Conservation (phyloP, 2,797 vertebrate genomes). For the Artibeus lituratus region DNA sequence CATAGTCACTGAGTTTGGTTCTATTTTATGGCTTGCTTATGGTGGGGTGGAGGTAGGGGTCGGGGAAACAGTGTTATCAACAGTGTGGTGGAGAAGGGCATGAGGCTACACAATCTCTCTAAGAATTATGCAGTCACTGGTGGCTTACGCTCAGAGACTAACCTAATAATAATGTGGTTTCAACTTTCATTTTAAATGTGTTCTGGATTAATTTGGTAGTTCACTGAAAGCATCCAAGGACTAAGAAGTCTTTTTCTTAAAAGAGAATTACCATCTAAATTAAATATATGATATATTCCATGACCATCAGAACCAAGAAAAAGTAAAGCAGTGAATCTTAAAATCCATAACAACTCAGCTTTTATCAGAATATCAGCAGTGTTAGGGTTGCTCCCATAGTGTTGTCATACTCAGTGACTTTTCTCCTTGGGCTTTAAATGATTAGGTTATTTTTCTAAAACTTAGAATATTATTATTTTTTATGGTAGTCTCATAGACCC, state of each 20-base stretch:
- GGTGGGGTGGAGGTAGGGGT: not conserved
- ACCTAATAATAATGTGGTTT: not conserved
- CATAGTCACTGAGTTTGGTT: not conserved
- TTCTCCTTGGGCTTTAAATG: not conserved
- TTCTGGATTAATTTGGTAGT: not conserved
- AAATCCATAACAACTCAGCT: not conserved
- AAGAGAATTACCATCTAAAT: not conserved
- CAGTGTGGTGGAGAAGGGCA: not conserved
- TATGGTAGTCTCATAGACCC: not conserved
- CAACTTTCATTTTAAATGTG: not conserved
- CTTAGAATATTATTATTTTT: not conserved
- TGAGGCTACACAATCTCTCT: not conserved
- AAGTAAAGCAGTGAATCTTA: not conserved
- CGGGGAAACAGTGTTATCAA: not conserved
- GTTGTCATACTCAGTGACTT: not conserved
- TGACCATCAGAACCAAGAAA: not conserved
- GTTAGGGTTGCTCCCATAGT: not conserved
- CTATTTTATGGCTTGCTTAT: not conserved
- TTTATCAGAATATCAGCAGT: not conserved
- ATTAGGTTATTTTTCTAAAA: conserved; percentile 7
- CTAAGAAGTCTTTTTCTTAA: not conserved
- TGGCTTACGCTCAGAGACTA: not conserved
- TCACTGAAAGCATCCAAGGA: conserved; percentile 12
- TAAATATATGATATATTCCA: not conserved
- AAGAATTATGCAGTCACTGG: not conserved